phyloP scores from a whole-genome alignment of 1,140 invertebrate genomes.

The Eriosoma lanigerum region DNA sequence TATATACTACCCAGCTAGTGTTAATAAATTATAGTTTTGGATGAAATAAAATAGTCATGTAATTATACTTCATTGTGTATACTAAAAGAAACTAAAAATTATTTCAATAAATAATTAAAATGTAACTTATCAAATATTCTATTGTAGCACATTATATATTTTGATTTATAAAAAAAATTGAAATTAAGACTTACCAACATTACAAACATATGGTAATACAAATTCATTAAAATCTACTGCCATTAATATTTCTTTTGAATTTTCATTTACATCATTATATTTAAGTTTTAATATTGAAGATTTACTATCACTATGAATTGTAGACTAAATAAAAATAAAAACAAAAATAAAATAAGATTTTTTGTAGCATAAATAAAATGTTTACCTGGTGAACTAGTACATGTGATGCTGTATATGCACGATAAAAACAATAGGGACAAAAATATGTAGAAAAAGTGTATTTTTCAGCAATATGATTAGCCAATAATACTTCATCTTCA shows the following conservation, averaged over 20 bases:
- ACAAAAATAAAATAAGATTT: not conserved
- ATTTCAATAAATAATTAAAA: too few species aligned
- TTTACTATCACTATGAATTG: not conserved
- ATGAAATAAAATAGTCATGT: too few species aligned
- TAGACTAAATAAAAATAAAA: not conserved
- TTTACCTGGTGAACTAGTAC: slow-evolving; percentile 26
- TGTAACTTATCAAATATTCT: too few species aligned
- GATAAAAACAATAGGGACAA: slow-evolving; percentile 41
- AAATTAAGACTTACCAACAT: slow-evolving; percentile 23
- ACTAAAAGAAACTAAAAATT: too few species aligned
- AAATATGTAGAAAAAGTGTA: slow-evolving; percentile 30
- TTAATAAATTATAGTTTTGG: too few species aligned
- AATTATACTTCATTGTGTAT: too few species aligned
- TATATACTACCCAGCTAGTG: too few species aligned
- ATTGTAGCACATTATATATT: too few species aligned
- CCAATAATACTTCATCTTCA: slow-evolving; percentile 23
- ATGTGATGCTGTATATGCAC: slow-evolving; percentile 24
- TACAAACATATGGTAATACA: slow-evolving; percentile 21
- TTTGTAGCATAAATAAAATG: not conserved
- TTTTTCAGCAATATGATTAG: slow-evolving; percentile 13
- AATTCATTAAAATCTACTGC: slow-evolving; percentile 34
- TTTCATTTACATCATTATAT: not conserved
- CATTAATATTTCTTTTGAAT: not conserved
- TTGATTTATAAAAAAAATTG: not conserved
- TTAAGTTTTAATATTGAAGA: slow-evolving; percentile 6